Evolutionary conservation across 2,113 vertebrate genomes (phyloP).

Genomic region (Onychostruthus taczanowskii): DNA sequence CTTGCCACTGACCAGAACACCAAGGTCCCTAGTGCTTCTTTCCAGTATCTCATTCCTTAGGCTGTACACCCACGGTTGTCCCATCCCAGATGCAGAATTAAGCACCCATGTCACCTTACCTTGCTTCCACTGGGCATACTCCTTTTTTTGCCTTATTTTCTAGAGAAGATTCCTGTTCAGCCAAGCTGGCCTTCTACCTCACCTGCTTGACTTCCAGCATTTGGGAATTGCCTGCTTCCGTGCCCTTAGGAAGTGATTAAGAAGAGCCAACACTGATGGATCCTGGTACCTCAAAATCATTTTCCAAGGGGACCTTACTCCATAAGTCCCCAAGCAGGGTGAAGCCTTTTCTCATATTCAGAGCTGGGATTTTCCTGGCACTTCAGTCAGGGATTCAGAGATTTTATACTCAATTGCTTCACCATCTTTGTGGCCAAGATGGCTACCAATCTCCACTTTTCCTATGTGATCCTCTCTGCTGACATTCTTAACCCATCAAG

Average conservation of each 20-base stretch:
- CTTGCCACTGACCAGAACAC: accelerated
- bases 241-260: background rate
- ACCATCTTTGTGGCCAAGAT: accelerated
- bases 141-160: background rate
- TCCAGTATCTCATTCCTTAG: background rate
- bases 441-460: background rate
- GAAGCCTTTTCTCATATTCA: background rate
- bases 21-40: background rate
- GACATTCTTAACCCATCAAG: background rate
- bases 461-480: background rate
- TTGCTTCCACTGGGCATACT: background rate
- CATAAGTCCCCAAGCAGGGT: background rate
- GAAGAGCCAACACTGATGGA: background rate
- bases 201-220: background rate
- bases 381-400: background rate
- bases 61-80: background rate
- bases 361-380: background rate
- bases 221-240: background rate
- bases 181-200: background rate
- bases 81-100: background rate
- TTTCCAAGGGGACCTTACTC: background rate
- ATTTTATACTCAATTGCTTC: background rate
- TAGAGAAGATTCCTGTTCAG: background rate
- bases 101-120: background rate
- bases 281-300: background rate